phyloP scores from a whole-genome alignment of 1,140 invertebrate species.

The Trichoplusia ni region DNA sequence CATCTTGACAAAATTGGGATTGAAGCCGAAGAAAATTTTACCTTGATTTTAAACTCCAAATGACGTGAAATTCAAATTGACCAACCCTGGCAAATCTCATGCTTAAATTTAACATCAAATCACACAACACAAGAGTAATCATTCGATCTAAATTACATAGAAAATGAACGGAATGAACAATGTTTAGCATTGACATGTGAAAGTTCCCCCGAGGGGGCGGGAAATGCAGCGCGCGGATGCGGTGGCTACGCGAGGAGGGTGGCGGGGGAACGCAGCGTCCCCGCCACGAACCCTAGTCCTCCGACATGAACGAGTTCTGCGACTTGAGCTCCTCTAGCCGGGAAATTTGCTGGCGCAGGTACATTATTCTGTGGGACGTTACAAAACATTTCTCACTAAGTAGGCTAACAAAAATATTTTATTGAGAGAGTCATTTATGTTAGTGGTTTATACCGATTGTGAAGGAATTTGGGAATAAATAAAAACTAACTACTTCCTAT shows the following conservation, averaged over 20 bases:
- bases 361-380: conserved; percentile 92
- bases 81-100: conserved; percentile 39
- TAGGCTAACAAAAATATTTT: conserved; percentile 25
- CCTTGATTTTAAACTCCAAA: conserved; percentile 1
- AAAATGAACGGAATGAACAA: conserved; percentile 68
- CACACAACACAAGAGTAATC: conserved; percentile 62
- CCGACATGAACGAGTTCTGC: conserved; percentile 95
- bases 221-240: conserved; percentile 34
- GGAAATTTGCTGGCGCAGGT: conserved; percentile 94
- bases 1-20: conserved; percentile 8
- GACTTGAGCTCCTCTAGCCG: conserved; percentile 94
- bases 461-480: no score
- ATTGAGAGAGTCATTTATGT: no score
- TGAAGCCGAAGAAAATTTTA: conserved; percentile 14
- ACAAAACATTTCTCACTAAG: no score
- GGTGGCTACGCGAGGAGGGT: conserved; percentile 25
- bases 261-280: conserved; percentile 41
- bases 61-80: conserved; percentile 41
- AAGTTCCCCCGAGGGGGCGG: conserved; percentile 28
- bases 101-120: conserved; percentile 54
- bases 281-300: conserved; percentile 81
- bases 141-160: conserved; percentile 62
- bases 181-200: conserved; percentile 50
- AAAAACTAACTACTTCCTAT: background rate
- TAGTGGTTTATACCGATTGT: no score